Evolutionary conservation across 1,140 invertebrate species (phyloP), one percentile per base, ranked within the genome.

Genomic region (Adoxophyes honmai): DNA sequence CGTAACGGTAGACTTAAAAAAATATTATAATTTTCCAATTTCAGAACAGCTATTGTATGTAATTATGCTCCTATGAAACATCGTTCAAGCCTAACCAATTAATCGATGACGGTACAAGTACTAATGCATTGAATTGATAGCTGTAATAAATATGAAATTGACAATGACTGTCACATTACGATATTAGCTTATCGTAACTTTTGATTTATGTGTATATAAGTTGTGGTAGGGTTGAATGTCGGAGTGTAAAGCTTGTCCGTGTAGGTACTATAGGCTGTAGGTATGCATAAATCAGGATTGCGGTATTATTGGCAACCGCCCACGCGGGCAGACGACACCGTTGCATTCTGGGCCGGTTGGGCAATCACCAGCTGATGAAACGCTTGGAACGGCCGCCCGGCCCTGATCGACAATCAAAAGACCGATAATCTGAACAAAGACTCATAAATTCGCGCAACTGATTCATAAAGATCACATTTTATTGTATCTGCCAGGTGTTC

Each of bases 311-410:
- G 21, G 42, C 42, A 33, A n/a, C 42, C 42, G 10, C 42, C 21
- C 42, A 48, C 42, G 42, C 18, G 55, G 36, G 52, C 57, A 65
- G 44, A 55, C 54, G 66, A 74, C 72, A 68, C 60, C 52, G 59
- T 61, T 70, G 68, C 75, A 82, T 79, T 82, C 78, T 79, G 70
- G 75, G 75, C 59, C 81, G 72, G 72, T 85, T 81, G 68, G 60
- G 68, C 70, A 79, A 84, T 68, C 57, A 79, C 81, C 68, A 60
- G 52, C 62, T 62, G 69, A 59, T 57, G 68, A 68, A 73, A 69
- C 44, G 35, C 53, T 60, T 51, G 53, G 35, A 52, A 48, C 21
- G 8, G 39, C 9, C 39, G 4, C n/a, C 21, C 42, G 21, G n/a
- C 21, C 21, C 21, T 28, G 21, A 48, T 48, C 18, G 42, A n/a